Evolutionary conservation across 2,888 invertebrate genomes (phyloP).

Genomic region (Andrena hattorfiana): DNA sequence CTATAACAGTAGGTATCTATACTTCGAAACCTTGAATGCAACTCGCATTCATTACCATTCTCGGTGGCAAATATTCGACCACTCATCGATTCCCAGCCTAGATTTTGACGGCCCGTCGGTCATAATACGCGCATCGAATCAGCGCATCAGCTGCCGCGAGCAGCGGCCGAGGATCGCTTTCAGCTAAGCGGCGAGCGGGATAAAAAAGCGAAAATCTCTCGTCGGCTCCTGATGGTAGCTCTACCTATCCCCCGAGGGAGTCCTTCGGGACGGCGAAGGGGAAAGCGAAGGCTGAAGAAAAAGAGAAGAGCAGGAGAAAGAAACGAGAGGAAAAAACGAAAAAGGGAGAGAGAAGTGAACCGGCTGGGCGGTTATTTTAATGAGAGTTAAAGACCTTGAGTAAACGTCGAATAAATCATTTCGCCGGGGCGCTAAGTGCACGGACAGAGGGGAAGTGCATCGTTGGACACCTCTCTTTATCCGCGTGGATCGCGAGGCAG

Average conservation of each 20-base stretch:
- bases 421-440: constrained; percentile 72
- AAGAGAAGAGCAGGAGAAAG: not conserved
- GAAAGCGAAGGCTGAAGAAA: not conserved
- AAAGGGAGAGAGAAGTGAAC: constrained; percentile 52
- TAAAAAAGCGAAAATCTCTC: constrained; percentile 38
- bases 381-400: constrained; percentile 83
- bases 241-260: constrained; percentile 34
- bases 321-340: not conserved
- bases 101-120: not conserved
- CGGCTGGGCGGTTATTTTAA: constrained; percentile 81
- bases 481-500: constrained; percentile 51
- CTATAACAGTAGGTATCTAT: not conserved
- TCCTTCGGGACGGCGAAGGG: constrained; percentile 21
- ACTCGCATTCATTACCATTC: not conserved
- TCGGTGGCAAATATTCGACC: not conserved
- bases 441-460: constrained; percentile 54
- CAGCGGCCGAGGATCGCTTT: constrained; percentile 22
- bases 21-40: not conserved
- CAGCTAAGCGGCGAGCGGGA: constrained; percentile 4
- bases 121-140: constrained; percentile 1
- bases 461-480: constrained; percentile 64
- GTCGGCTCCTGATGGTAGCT: constrained; percentile 32
- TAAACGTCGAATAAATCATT: constrained; percentile 84
- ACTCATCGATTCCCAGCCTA: not conserved
- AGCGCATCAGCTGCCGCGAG: not conserved